Evolutionary conservation across 2,113 vertebrate species (phyloP), one percentile per base, ranked within the genome.

Genomic region (Miniopterus natalensis): DNA sequence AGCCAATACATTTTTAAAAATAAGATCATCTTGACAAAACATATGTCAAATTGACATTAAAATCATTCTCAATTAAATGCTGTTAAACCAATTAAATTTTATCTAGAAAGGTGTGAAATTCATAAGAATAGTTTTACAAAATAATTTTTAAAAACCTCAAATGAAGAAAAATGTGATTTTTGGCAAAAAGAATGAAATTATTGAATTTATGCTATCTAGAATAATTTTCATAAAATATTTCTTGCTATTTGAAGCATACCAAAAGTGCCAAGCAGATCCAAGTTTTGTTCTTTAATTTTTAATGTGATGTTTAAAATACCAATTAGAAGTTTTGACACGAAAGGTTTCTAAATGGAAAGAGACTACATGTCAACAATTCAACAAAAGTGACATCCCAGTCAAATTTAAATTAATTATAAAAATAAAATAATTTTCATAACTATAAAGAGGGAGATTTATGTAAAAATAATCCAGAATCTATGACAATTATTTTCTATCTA

Each of bases 351-450:
- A 80, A 59, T 80, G 47, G 29, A 70, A 84, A 94, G 29, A 79
- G 61, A 74, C 12, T 31, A 36, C 2, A 40, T 12, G 90, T 25
- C 14, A 80, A 27, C 12, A 63, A 55, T 75, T 23, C 23, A 75
- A 45, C 27, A 74, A 47, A 47, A 80, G 27, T 49, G 20, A 36
- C 59, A 92, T 80, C 27, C 13, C 8, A 84, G 73, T 12, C 47
- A 92, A 71, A 87, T 77, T 63, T 81, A 90, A 42, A 63, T 90
- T 45, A 53, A 71, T 84, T 57, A 74, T 11, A 77, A 90, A 96
- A 88, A 73, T 73, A 8, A 87, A 93, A 17, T 21, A 90, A 71
- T 84, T 78, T 73, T 71, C 14, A 47, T 36, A 73, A 40, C 7
- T 71, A 20, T 40, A n/a, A 77, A 86, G 66, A 51, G 2, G 4